A percentile compares a stretch with the other conserved stretches of the same genome.
Conservation (phyloP, 1,140 invertebrate species). For the Sesamia nonagrioides region DNA sequence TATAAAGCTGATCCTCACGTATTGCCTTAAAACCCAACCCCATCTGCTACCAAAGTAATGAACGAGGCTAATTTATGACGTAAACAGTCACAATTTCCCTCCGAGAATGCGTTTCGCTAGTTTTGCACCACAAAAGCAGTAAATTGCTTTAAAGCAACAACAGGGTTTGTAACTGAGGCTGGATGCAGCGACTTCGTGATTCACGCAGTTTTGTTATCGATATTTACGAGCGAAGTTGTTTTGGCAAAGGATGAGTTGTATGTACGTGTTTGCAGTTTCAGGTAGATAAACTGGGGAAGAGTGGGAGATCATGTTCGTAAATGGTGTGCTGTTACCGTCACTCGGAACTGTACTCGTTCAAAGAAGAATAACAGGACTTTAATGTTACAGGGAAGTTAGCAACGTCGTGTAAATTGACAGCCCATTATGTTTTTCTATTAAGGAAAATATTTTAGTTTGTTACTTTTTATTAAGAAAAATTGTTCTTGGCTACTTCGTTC, state of each 20-base stretch:
- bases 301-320: slow-evolving; percentile 40
- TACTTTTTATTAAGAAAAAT: neutral
- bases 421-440: neutral
- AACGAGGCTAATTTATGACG: slow-evolving; percentile 58
- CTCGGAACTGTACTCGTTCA: no score
- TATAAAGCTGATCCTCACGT: neutral
- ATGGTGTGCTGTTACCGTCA: slow-evolving; percentile 23
- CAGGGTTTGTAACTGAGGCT: slow-evolving; percentile 47
- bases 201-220: slow-evolving; percentile 25
- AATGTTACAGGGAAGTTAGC: neutral
- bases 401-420: neutral
- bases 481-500: neutral
- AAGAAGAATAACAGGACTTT: slow-evolving; percentile 14
- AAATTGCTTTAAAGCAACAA: slow-evolving; percentile 50
- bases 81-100: slow-evolving; percentile 53
- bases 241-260: slow-evolving; percentile 32
- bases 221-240: slow-evolving; percentile 23
- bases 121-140: slow-evolving; percentile 57
- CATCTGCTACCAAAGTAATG: slow-evolving; percentile 52
- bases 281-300: slow-evolving; percentile 1
- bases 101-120: slow-evolving; percentile 8
- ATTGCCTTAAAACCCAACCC: slow-evolving; percentile 23
- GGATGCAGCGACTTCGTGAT: slow-evolving; percentile 19
- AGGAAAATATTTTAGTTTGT: neutral
- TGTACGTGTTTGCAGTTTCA: slow-evolving; percentile 20